Evolutionary conservation across 1,140 invertebrate genomes (phyloP), one percentile per base, ranked within the genome.

Genomic region (Anastatus disparis): DNA sequence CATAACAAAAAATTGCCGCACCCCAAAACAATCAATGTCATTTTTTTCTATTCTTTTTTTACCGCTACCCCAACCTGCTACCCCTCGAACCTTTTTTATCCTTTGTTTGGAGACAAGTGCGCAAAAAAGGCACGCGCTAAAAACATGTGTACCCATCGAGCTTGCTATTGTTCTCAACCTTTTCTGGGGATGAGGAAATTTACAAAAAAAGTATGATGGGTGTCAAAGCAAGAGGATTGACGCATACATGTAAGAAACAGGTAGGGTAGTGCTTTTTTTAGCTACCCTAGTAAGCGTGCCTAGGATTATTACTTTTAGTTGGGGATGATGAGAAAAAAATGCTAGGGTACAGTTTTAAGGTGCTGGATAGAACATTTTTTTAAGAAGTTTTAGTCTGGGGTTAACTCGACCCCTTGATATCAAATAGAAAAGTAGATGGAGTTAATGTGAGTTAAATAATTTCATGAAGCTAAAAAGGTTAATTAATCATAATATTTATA

Each of bases 151-250:
- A 56, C 59, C 35, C 50, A 7, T 22, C 3, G 2, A 2, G 26
- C 48, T 26, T n/a, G 17, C 13, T 50, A 61, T 69, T 69, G 58
- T 69, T 17, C 42, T 42, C 22, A 29, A 12, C 6, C 29, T 27
- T 42, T 3, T 15, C 9, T 31, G 27, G 31, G 55, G 29, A 9
- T 38, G 2, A 27, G 17, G 20, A 42, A 58, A n/a, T n/a, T n/a
- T n/a, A n/a, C n/a, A n/a, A n/a, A 79, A 79, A 79, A 79, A 77
- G 63, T n/a, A n/a, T 75, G 75, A 75, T 72, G 75, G 72, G 74
- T 75, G 71, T 72, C 74, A 70, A 72, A 76, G 73, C 70, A 74
- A 76, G 75, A 73, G 70, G 59, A n/a, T n/a, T n/a, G n/a, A n/a
- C n/a, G n/a, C 56, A 40, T 53, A 20, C 29, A 42, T 6, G 24